Evolutionary conservation across 2,888 invertebrate genomes (phyloP).

Genomic region (Acholoe squamosa): DNA sequence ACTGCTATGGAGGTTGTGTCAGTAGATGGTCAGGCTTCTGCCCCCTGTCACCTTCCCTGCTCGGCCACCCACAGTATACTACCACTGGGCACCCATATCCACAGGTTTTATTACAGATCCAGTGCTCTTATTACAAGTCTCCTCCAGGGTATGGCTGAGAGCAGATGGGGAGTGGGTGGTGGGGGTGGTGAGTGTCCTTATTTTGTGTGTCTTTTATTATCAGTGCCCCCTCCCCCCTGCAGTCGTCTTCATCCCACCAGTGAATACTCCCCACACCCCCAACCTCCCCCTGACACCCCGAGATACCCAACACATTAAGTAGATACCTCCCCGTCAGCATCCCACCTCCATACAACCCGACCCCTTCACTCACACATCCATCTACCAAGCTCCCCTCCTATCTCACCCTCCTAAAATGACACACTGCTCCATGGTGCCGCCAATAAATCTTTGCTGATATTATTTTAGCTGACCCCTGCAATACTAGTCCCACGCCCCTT

Average conservation of each 20-base stretch:
- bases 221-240: background rate
- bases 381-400: background rate
- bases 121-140: background rate
- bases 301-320: background rate
- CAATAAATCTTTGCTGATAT: background rate
- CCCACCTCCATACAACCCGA: background rate
- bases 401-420: slow-evolving; percentile 1
- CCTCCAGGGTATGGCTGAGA: too few relatives aligned
- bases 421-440: background rate
- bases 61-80: background rate
- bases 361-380: background rate
- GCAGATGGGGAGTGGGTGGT: background rate
- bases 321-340: background rate
- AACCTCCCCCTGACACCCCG: background rate
- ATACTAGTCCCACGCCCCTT: background rate
- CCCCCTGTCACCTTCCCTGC: background rate
- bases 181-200: background rate
- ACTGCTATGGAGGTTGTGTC: background rate
- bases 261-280: background rate
- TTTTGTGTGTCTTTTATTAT: background rate
- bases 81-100: background rate
- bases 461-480: slow-evolving; percentile 4
- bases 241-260: background rate
- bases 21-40: background rate
- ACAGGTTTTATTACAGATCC: slow-evolving; percentile 20